phyloP scores from a whole-genome alignment of 2,888 invertebrate species.

The Dusona sp. region DNA sequence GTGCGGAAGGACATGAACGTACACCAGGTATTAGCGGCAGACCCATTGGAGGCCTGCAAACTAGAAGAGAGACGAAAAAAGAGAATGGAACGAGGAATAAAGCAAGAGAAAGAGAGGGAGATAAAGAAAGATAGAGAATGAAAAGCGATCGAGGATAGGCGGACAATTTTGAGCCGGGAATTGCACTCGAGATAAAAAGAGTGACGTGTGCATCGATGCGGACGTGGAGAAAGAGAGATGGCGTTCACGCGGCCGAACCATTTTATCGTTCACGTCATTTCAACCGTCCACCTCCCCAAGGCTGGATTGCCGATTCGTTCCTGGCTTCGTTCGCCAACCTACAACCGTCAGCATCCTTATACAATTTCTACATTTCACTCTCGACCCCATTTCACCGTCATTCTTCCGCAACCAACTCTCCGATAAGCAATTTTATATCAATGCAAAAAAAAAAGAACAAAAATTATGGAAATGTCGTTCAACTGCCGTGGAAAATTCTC shows the following conservation, averaged over 20 bases:
- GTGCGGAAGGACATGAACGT: conserved; percentile 41
- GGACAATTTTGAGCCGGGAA: conserved; percentile 69
- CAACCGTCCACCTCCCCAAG: conserved; percentile 34
- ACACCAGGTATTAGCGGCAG: conserved; percentile 24
- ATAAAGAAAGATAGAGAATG: conserved; percentile 19
- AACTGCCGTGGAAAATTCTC: neutral
- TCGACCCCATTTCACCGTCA: conserved; percentile 50
- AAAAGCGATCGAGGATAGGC: conserved; percentile 59
- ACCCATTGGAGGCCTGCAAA: conserved; percentile 26
- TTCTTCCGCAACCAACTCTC: conserved; percentile 8
- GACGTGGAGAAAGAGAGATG: conserved; percentile 34
- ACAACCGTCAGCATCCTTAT: conserved; percentile 57
- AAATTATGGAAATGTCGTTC: conserved; percentile 13
- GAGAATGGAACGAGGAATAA: neutral
- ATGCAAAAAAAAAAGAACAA: neutral
- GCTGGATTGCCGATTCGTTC: conserved; percentile 57
- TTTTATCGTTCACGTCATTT: conserved; percentile 69
- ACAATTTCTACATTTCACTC: conserved; percentile 51
- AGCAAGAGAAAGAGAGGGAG: conserved; percentile 11
- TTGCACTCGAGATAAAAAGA: conserved; percentile 69
- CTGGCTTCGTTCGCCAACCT: conserved; percentile 49
- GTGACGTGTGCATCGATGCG: conserved; percentile 64
- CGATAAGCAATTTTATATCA: conserved; percentile 49
- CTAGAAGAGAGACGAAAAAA: conserved; percentile 1
- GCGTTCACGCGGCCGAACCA: conserved; percentile 53